Conservation (phyloP, 2,888 invertebrate genomes). For the Ochlodes sylvanus region DNA sequence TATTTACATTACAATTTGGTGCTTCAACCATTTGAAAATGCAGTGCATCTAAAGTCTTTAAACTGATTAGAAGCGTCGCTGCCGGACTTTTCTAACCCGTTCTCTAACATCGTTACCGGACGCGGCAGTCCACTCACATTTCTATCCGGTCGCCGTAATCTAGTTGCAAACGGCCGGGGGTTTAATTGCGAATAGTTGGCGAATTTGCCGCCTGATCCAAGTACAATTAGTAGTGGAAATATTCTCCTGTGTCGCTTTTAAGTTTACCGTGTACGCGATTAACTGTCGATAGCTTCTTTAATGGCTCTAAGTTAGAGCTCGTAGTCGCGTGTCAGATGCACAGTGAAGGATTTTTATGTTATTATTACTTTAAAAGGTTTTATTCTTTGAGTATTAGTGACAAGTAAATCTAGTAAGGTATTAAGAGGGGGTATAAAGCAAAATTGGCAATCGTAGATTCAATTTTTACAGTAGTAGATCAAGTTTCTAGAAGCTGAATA, state of each 20-base stretch:
- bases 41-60: conserved; percentile 5
- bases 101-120: conserved; percentile 21
- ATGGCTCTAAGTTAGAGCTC: too few species aligned
- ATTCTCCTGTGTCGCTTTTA: conserved; percentile 34
- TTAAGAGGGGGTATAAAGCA: too few species aligned
- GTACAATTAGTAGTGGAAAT: conserved; percentile 50
- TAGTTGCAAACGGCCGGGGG: conserved; percentile 54
- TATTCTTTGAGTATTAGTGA: too few species aligned
- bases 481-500: too few species aligned
- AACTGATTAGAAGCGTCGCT: conserved; percentile 5
- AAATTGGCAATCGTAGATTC: too few species aligned
- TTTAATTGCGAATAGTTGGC: conserved; percentile 55
- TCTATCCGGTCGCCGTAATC: conserved; percentile 49
- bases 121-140: conserved; percentile 19
- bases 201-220: conserved; percentile 48
- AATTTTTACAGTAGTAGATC: too few species aligned
- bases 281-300: conserved; percentile 25
- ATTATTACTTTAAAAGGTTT: too few species aligned
- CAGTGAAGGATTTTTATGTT: too few species aligned
- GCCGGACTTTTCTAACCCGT: conserved; percentile 30
- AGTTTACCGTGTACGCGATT: conserved; percentile 8
- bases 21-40: neutral
- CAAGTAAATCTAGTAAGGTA: too few species aligned
- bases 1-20: too few species aligned
- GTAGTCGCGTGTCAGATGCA: too few species aligned